A percentile compares a stretch with the other conserved stretches of the same genome.
These are phyloP conservation scores for Pogonomyrmex barbatus DNA, from an alignment of 1,140 invertebrate genomes.

Conservation along the genomic window DNA sequence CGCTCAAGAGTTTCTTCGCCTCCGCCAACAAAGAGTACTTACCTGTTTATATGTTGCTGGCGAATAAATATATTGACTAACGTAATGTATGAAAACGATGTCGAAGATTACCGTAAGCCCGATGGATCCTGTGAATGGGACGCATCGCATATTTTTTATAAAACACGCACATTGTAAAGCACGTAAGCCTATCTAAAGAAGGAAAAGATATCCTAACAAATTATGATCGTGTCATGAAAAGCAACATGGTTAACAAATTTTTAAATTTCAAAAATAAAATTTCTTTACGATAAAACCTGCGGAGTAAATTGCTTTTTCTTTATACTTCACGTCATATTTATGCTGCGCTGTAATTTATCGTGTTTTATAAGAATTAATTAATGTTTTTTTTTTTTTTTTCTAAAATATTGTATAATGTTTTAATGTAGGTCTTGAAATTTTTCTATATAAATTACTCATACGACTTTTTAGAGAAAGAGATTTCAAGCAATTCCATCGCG, in stretches of 20 bases:
- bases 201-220: neutral
- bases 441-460: neutral
- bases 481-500: slow-evolving; percentile 9
- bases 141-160: neutral
- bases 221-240: neutral
- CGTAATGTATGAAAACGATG: slow-evolving; percentile 49
- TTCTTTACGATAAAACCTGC: neutral
- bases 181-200: neutral
- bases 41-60: slow-evolving; percentile 33
- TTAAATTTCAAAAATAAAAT: slow-evolving; percentile 6
- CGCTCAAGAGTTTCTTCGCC: slow-evolving; percentile 26
- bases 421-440: neutral
- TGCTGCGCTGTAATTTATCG: neutral
- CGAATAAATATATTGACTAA: slow-evolving; percentile 50
- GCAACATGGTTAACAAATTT: neutral
- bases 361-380: slow-evolving; percentile 5
- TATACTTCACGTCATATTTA: neutral
- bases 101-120: slow-evolving; percentile 43
- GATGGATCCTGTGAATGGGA: slow-evolving; percentile 13
- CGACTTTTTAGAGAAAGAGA: neutral
- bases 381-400: neutral
- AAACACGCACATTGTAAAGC: slow-evolving; percentile 7
- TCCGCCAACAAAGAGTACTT: neutral
- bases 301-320: neutral
- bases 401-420: neutral